Evolutionary conservation across 2,797 vertebrate genomes (phyloP), one percentile per base, ranked within the genome.

Genomic region (Phrynocephalus forsythii): DNA sequence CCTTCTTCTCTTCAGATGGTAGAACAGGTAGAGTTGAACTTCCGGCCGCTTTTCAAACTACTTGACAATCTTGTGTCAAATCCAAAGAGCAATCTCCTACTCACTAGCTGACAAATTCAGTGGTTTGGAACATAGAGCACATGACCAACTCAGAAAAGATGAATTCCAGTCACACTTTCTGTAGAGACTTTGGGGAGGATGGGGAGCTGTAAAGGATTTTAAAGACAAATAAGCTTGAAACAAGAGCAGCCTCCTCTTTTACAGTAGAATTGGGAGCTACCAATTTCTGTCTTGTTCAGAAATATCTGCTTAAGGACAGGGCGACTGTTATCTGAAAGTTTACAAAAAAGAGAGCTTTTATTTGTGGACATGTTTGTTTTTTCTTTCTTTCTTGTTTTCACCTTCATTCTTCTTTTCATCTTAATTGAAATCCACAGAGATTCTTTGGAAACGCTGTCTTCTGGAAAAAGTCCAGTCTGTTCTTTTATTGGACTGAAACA

Each of bases 51-150:
- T n/a, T n/a, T n/a, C n/a, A n/a, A n/a, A n/a, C n/a, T n/a, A n/a
- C n/a, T n/a, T n/a, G n/a, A n/a, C n/a, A n/a, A n/a, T n/a, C n/a
- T n/a, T n/a, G n/a, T n/a, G n/a, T n/a, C n/a, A n/a, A n/a, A n/a
- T n/a, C n/a, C n/a, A n/a, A n/a, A n/a, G n/a, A n/a, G n/a, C n/a
- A n/a, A n/a, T n/a, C n/a, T n/a, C n/a, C n/a, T 84, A 89, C 90
- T 89, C 44, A 20, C 38, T 6, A 78, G 78, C 81, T 93, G 91
- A 92, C 90, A 93, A 93, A 90, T n/a, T 67, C 89, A 89, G 5
- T 89, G 90, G 63, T 83, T 90, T 11, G 44, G 92, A 95, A 91
- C 87, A 24, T 72, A 52, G 71, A 56, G 91, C 79, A 86, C 52
- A 85, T 52, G 88, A n/a, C 2, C 68, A 63, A 81, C 44, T 38